Percentiles rank a stretch among this genome's conserved stretches.
Conservation (phyloP, 2,797 vertebrate species). For the Molossus molossus region DNA sequence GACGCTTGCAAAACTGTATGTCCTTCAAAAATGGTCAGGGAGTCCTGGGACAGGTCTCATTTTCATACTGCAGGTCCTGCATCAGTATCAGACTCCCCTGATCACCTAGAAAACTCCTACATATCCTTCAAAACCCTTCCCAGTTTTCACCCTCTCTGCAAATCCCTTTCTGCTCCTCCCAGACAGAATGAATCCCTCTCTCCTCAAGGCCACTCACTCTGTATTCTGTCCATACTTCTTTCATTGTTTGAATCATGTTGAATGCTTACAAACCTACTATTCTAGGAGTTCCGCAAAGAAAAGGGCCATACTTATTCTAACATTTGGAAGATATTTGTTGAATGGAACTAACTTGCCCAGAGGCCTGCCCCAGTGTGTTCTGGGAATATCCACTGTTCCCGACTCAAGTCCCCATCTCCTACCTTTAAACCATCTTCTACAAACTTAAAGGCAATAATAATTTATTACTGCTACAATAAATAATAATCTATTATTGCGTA, state of each 20-base stretch:
- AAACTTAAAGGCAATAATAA: constrained; percentile 28
- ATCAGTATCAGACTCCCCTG: background rate
- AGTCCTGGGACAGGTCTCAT: background rate
- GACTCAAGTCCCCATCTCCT: background rate
- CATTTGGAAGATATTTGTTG: background rate
- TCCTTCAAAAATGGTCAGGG: background rate
- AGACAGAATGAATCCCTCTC: background rate
- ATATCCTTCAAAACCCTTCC: constrained; percentile 19
- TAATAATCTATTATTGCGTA: background rate
- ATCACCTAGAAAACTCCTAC: constrained; percentile 7
- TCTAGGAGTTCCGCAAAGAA: constrained; percentile 3
- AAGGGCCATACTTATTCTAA: background rate
- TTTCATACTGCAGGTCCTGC: background rate
- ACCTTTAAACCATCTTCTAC: constrained; percentile 3
- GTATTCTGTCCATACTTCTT: background rate
- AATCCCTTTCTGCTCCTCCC: background rate
- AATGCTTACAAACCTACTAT: background rate
- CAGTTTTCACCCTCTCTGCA: background rate
- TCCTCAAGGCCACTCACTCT: background rate
- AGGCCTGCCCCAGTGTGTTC: background rate
- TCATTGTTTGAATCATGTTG: background rate
- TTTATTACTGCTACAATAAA: background rate
- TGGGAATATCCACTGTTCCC: background rate
- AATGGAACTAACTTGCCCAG: background rate
- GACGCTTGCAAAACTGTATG: background rate